Evolutionary conservation across 2,888 invertebrate species (phyloP), one percentile per base, ranked within the genome.

Genomic region (Lottia gigantea): DNA sequence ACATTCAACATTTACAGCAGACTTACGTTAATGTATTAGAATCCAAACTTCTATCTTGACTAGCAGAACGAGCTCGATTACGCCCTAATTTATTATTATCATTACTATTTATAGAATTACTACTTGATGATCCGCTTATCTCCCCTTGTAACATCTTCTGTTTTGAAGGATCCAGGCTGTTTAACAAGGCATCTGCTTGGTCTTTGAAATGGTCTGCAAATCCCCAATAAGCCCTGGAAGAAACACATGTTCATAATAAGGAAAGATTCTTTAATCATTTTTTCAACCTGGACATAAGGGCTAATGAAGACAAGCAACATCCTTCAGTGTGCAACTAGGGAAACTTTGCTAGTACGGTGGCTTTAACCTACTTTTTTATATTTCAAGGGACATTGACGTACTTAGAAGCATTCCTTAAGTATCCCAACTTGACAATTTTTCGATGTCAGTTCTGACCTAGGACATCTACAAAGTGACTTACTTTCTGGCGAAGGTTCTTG

Each of bases 181-280:
- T 92, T 82, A 97, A 92, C 76, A 98, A 90, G 40, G 91, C 91
- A 75, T 97, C 97, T 0, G 97, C 97, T 80, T 95, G 93, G 2
- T 94, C 94, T 0, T 95, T 95, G 90, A 97, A 98, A 86, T 95
- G 95, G 2, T 94, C 93, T 68, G 94, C 93, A 90, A 95, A 97
- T 19, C 93, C 93, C 92, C 94, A 94, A 89, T 93, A 98, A n/a
- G 96, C 95, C 85, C 95, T 95, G 87, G 15, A 67, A 71, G 40
- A 40, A 40, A 40, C 2, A 6, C 6, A 40, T 6, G 1, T 6
- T 40, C 7, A 11, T 40, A 40, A 6, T 8, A 8, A 40, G 11
- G 31, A 31, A n/a, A n/a, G n/a, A n/a, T n/a, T n/a, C n/a, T n/a
- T n/a, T n/a, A n/a, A n/a, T n/a, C n/a, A n/a, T n/a, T 31, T 31